Percentiles rank a stretch among this genome's conserved stretches.
Evolutionary conservation across 2,797 vertebrate genomes (phyloP).

Genomic region (Liparis tanakae): DNA sequence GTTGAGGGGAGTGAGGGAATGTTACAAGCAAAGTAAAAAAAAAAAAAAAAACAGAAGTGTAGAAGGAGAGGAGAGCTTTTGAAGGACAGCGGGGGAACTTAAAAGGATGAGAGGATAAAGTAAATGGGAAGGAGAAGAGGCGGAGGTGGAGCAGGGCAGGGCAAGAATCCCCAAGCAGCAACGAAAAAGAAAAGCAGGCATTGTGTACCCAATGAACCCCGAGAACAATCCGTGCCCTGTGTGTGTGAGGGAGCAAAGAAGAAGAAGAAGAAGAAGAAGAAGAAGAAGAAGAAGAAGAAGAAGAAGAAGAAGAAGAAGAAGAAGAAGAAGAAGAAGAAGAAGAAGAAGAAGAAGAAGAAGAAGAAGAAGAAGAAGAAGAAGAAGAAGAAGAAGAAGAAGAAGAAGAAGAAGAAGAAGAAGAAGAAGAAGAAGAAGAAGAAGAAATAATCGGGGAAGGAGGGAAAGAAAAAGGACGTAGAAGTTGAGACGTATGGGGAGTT

Average conservation of each 20-base stretch:
- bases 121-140: slow-evolving; percentile 8
- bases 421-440: slow-evolving; percentile 21
- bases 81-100: background rate
- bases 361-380: slow-evolving; percentile 21
- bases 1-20: slow-evolving; percentile 12
- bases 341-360: slow-evolving; percentile 27
- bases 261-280: slow-evolving; percentile 20
- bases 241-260: slow-evolving; percentile 47
- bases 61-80: background rate
- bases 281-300: slow-evolving; percentile 25
- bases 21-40: slow-evolving; percentile 6
- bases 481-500: slow-evolving; percentile 24
- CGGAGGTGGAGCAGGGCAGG: slow-evolving; percentile 17
- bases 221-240: slow-evolving; percentile 80
- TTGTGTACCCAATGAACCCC: slow-evolving; percentile 73
- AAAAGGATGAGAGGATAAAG: slow-evolving; percentile 3
- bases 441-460: slow-evolving; percentile 1
- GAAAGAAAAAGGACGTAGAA: slow-evolving; percentile 6
- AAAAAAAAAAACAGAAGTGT: background rate
- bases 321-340: slow-evolving; percentile 26
- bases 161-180: slow-evolving; percentile 55
- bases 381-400: slow-evolving; percentile 26
- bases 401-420: slow-evolving; percentile 27
- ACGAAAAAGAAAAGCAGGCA: slow-evolving; percentile 64
- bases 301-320: slow-evolving; percentile 21